Evolutionary conservation across 1,140 invertebrate species (phyloP).

Genomic region (Maniola jurtina): DNA sequence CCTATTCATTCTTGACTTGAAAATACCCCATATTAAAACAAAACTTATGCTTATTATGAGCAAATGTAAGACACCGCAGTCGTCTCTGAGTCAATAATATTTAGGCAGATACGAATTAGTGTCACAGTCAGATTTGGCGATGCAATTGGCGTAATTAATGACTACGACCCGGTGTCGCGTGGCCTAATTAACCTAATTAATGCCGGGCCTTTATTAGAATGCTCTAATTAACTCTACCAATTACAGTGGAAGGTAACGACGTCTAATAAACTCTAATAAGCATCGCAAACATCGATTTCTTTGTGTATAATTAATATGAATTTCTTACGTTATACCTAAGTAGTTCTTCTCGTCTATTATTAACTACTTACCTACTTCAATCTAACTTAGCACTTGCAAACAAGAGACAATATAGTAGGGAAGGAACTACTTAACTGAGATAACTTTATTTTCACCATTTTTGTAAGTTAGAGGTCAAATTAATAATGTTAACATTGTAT

Average conservation of each 20-base stretch:
- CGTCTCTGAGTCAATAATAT: conserved; percentile 9
- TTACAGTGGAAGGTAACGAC: conserved; percentile 25
- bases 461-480: too few species aligned
- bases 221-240: conserved; percentile 57
- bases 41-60: too few species aligned
- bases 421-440: too few species aligned
- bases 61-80: too few species aligned
- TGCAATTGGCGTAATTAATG: conserved; percentile 60
- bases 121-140: conserved; percentile 52
- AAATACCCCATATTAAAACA: too few species aligned
- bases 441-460: too few species aligned
- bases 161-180: conserved; percentile 54
- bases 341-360: not conserved
- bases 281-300: conserved; percentile 20
- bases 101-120: conserved; percentile 36
- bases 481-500: too few species aligned
- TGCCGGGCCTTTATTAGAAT: conserved; percentile 63
- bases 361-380: not conserved
- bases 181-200: conserved; percentile 70
- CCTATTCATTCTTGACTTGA: too few species aligned
- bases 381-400: too few species aligned
- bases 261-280: conserved; percentile 29
- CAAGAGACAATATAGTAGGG: too few species aligned
- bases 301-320: conserved; percentile 20
- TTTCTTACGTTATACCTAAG: not conserved